Evolutionary conservation across 2,888 invertebrate species (phyloP).

Genomic region (Clostera curtula): DNA sequence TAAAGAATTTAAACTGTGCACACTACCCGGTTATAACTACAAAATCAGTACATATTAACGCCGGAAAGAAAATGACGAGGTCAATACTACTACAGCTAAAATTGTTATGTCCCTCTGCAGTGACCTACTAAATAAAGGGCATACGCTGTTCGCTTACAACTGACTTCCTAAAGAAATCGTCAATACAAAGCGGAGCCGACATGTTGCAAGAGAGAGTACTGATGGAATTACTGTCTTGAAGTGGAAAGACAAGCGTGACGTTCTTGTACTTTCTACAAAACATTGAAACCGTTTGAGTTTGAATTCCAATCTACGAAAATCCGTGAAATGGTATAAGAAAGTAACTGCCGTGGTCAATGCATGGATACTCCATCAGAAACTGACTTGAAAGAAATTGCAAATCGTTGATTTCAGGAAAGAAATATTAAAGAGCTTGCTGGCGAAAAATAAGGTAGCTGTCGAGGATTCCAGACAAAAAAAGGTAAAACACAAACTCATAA

Average conservation of each 20-base stretch:
- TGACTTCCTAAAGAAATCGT: slow-evolving; percentile 12
- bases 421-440: too few species aligned
- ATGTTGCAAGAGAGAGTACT: slow-evolving; percentile 12
- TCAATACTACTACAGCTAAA: slow-evolving; percentile 23
- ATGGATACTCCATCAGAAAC: too few species aligned
- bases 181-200: slow-evolving; percentile 8
- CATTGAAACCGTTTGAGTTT: too few species aligned
- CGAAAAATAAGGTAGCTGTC: too few species aligned
- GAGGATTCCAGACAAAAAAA: too few species aligned
- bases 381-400: too few species aligned
- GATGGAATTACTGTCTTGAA: slow-evolving; percentile 11
- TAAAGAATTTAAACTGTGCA: slow-evolving; percentile 18
- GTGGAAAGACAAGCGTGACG: slow-evolving; percentile 19
- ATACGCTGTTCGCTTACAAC: slow-evolving; percentile 19
- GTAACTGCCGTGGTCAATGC: too few species aligned
- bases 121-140: slow-evolving; percentile 23
- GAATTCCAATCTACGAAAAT: too few species aligned
- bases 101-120: slow-evolving; percentile 23
- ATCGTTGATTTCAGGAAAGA: too few species aligned
- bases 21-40: slow-evolving; percentile 24
- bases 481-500: too few species aligned
- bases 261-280: slow-evolving; percentile 13
- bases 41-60: slow-evolving; percentile 24
- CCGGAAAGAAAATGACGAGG: slow-evolving; percentile 23
- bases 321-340: too few species aligned